Evolutionary conservation across 2,113 vertebrate species (phyloP), one percentile per base, ranked within the genome.

Genomic region (Ailurus styani): DNA sequence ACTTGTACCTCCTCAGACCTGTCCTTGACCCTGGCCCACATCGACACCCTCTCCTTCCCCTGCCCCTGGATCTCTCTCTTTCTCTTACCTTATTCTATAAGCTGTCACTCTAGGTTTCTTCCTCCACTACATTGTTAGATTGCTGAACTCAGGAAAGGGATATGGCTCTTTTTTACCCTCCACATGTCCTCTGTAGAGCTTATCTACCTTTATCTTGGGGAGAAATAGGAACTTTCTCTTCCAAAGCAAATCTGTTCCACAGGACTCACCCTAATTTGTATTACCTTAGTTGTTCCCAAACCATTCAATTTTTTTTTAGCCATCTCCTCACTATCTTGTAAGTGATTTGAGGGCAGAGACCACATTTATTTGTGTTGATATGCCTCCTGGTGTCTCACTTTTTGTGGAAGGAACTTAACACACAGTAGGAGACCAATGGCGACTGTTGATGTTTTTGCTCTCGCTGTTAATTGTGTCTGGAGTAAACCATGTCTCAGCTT

Each of bases 401-500:
- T 85, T 64, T 20, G 2, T 92, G 23, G 42, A 90, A 96, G 93
- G 57, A 94, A 64, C 27, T 92, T 92, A 85, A 37, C 45, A 34
- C 57, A 62, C 84, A 50, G 62, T 73, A 75, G 54, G 81, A 79
- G 45, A 57, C 29, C 52, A 29, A 34, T 13, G 52, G 79, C 42
- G 20, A 79, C 55, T 79, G n/a, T 27, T 84, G 40, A 86, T 79
- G 25, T 34, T 79, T 91, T 90, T 90, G 66, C 17, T 96, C 11
- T 85, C 72, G 0, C 25, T 72, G 75, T 75, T 95, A 70, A 85
- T 73, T 87, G 77, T 73, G 45, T 93, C 84, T 91, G 62, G 50
- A 93, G 45, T 96, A 84, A 98, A 93, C 42, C 55, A 7, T 13
- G 6, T 60, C 90, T 97, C 93, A 86, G 50, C 93, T 62, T 93